These are phyloP conservation scores for Leucosticte australis DNA, from an alignment of 2,113 vertebrate genomes.

Conservation along the genomic window DNA sequence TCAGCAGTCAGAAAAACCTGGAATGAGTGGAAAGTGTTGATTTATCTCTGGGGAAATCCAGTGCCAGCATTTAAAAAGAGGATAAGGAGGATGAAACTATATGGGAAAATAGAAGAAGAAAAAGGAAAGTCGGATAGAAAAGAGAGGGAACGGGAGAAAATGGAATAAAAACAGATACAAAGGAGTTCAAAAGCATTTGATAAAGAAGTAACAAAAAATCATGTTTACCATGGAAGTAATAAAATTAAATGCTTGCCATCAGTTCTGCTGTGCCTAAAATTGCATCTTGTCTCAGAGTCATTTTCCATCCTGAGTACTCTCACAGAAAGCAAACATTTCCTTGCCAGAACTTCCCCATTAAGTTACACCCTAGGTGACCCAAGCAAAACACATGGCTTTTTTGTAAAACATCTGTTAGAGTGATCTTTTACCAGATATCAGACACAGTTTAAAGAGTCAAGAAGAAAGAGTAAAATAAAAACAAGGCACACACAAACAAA, in stretches of 20 bases:
- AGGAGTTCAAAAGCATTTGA: background rate
- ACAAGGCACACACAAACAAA: background rate
- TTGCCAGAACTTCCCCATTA: background rate
- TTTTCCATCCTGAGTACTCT: background rate
- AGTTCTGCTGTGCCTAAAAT: background rate
- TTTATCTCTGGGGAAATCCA: conserved; percentile 62
- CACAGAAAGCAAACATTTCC: background rate
- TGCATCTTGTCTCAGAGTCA: background rate
- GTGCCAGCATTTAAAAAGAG: conserved; percentile 66
- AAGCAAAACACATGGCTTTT: background rate
- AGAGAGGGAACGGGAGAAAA: conserved; percentile 36
- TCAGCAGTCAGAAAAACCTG: conserved; percentile 62
- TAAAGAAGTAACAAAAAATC: background rate
- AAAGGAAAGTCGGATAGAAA: background rate
- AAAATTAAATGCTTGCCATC: background rate
- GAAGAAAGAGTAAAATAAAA: background rate
- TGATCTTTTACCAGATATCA: background rate
- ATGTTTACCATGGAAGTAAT: background rate
- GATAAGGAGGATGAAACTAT: conserved; percentile 48
- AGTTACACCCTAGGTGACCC: background rate
- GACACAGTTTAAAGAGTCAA: background rate
- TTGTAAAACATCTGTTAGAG: background rate
- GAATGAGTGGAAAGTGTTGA: conserved; percentile 70
- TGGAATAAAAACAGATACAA: background rate
- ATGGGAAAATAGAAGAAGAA: conserved; percentile 38